phyloP scores from a whole-genome alignment of 2,888 invertebrate species.

The Nymphalis polychloros region DNA sequence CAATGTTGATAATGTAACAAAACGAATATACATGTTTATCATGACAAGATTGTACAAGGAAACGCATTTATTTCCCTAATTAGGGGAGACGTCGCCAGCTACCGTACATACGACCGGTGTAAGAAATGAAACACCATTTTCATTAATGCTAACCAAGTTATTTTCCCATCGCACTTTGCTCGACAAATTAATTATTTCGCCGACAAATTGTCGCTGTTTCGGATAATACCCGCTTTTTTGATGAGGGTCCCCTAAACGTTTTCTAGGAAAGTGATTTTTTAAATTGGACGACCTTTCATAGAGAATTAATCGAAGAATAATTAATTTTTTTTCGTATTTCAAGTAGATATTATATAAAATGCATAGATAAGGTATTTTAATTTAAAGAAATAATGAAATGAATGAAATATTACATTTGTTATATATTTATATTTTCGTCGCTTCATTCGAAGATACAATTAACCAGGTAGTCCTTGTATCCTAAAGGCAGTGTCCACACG shows the following conservation, averaged over 20 bases:
- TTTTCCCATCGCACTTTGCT: slow-evolving; percentile 58
- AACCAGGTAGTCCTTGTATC: too few relatives aligned
- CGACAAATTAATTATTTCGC: slow-evolving; percentile 53
- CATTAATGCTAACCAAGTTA: slow-evolving; percentile 60
- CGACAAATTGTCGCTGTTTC: slow-evolving; percentile 70
- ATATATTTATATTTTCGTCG: too few relatives aligned
- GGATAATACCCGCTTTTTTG: slow-evolving; percentile 63
- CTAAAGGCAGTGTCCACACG: too few relatives aligned
- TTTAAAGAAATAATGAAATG: too few relatives aligned
- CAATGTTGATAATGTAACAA: not conserved
- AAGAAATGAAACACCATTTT: slow-evolving; percentile 41
- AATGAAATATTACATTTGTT: too few relatives aligned
- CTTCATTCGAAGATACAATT: too few relatives aligned
- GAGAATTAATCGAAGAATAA: slow-evolving; percentile 7
- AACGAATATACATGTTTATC: not conserved
- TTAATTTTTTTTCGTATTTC: not conserved
- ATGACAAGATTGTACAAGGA: slow-evolving; percentile 6
- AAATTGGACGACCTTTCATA: slow-evolving; percentile 38
- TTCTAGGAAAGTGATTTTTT: slow-evolving; percentile 50
- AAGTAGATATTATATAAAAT: too few relatives aligned
- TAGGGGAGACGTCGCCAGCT: slow-evolving; percentile 25
- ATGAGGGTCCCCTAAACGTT: slow-evolving; percentile 65
- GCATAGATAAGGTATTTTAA: too few relatives aligned
- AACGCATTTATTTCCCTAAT: slow-evolving; percentile 20
- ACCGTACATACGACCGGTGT: slow-evolving; percentile 29